Conservation (phyloP, 2,113 vertebrate genomes). For the Labeo rohita region DNA sequence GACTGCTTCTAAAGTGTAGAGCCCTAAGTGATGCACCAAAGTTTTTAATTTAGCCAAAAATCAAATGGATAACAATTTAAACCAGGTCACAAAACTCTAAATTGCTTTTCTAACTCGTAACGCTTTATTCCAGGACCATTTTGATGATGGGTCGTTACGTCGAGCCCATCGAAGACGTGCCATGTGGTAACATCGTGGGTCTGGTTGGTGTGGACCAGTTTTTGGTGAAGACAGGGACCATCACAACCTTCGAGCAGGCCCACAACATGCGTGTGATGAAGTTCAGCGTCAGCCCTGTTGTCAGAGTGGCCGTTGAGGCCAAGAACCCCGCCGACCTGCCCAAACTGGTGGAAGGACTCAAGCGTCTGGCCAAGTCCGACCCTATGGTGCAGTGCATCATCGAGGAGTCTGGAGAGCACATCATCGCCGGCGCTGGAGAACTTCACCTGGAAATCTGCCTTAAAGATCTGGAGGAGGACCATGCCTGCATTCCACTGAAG, state of each 20-base stretch:
- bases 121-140: slow-evolving; percentile 80
- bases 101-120: not conserved
- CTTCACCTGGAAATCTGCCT: slow-evolving; percentile 95
- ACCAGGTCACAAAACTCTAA: not conserved
- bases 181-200: slow-evolving; percentile 94
- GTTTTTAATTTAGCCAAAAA: too few relatives aligned
- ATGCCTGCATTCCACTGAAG: slow-evolving; percentile 94
- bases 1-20: too few relatives aligned
- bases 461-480: slow-evolving; percentile 95
- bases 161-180: slow-evolving; percentile 94
- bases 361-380: slow-evolving; percentile 93
- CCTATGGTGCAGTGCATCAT: slow-evolving; percentile 99
- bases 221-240: slow-evolving; percentile 93
- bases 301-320: slow-evolving; percentile 92
- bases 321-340: slow-evolving; percentile 92
- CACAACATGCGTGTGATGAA: slow-evolving; percentile 98
- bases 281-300: slow-evolving; percentile 94
- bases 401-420: slow-evolving; percentile 95
- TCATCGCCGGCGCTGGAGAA: slow-evolving; percentile 91
- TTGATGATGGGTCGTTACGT: slow-evolving; percentile 96
- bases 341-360: slow-evolving; percentile 93
- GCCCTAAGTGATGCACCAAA: too few relatives aligned
- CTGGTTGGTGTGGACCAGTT: slow-evolving; percentile 94
- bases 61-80: not conserved
- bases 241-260: slow-evolving; percentile 88